Evolutionary conservation across 2,113 vertebrate species (phyloP), one percentile per base, ranked within the genome.

Genomic region (Mastomys coucha): DNA sequence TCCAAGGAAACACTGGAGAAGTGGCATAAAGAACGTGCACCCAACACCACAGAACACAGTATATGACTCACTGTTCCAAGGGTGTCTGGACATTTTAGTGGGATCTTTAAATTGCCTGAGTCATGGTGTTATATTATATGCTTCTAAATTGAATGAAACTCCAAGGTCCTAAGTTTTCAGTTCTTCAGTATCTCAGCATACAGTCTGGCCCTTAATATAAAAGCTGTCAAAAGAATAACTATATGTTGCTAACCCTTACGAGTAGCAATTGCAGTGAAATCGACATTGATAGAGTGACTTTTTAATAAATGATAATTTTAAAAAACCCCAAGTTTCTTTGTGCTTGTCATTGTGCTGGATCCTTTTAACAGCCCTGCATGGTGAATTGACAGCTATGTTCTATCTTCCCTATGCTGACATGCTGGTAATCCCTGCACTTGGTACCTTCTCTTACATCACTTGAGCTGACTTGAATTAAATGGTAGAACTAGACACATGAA

Each of bases 21-120:
- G 45, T 65, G 4, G 49, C 42, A 36, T 22, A 13, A 49, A 2
- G 51, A 69, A 24, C 2, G 0, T 8, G 24, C 33, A 8, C 12
- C 0, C 4, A 1, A 33, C 39, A 1, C 53, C 28, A 1, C 0
- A 10, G 94, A 5, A 19, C 10, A 2, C 63, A 10, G 86, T 0
- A 1, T 28, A 1, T 85, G 97, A 96, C 58, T 96, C 91, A 73
- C 51, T 36, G 0, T 7, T 89, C 85, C 58, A 1, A 16, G 2
- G 12, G 53, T 60, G 77, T 96, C 93, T 84, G 89, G 93, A 96
- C 91, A 2, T 26, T 51, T 91, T 12, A 87, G 86, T 49, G 53
- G 82, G 67, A 69, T 89, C 94, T 84, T 80, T 51, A 51, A 82
- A 75, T 73, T 73, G 87, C 76, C 91, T 33, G 93, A 96, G 81